Percentiles rank a stretch among this genome's conserved stretches.
Evolutionary conservation across 2,797 vertebrate species (phyloP).

Genomic region (Anguilla anguilla): DNA sequence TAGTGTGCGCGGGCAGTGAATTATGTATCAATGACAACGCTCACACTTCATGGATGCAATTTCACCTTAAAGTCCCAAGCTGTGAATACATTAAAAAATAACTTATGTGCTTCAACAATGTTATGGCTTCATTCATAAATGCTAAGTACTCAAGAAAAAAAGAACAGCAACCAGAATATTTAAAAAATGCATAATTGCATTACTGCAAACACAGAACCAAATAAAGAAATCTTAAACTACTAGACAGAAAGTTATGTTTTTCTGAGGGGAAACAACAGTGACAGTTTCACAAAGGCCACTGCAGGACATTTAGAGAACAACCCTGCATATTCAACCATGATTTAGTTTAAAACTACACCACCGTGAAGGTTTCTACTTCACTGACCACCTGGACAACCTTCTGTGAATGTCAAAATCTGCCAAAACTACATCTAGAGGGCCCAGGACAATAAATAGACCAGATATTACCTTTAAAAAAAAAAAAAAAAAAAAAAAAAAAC

Average conservation of each 20-base stretch:
- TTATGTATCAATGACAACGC: constrained; percentile 62
- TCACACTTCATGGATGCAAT: constrained; percentile 55
- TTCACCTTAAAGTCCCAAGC: background rate
- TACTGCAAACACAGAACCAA: background rate
- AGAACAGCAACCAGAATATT: background rate
- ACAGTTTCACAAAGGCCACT: background rate
- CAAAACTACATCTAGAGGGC: background rate
- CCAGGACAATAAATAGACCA: background rate
- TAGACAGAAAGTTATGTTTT: background rate
- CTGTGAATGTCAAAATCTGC: background rate
- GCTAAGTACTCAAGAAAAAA: constrained; percentile 29
- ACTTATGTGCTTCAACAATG: background rate
- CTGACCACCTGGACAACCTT: background rate
- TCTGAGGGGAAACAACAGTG: background rate
- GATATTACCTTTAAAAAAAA: background rate
- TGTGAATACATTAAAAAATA: background rate
- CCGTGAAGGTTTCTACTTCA: background rate
- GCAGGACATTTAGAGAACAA: constrained; percentile 10
- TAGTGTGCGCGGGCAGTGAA: constrained; percentile 52
- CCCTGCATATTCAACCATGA: background rate
- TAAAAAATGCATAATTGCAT: background rate
- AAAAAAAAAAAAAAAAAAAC: background rate
- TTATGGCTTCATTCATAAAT: constrained; percentile 22
- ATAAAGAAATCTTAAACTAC: background rate
- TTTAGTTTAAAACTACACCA: constrained; percentile 2